phyloP scores from a whole-genome alignment of 2,888 invertebrate species.

The Emmelina monodactyla region DNA sequence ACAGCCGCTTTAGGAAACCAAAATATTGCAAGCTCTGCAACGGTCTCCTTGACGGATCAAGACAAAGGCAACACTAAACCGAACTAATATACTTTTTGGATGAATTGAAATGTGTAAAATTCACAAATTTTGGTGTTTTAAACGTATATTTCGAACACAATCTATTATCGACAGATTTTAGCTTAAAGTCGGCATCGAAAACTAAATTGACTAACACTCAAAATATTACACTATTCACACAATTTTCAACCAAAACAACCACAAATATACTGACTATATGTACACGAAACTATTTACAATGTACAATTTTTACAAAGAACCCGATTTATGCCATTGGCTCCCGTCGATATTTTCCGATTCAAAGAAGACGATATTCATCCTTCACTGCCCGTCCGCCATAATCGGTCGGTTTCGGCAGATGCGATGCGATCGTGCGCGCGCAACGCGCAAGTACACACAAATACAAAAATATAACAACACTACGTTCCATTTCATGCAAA shows the following conservation, averaged over 20 bases:
- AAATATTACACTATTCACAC: constrained; percentile 69
- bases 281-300: constrained; percentile 78
- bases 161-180: too few species aligned
- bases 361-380: constrained; percentile 61
- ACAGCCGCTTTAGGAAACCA: constrained; percentile 57
- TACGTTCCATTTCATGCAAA: too few species aligned
- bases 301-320: constrained; percentile 71
- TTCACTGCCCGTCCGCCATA: constrained; percentile 64
- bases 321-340: constrained; percentile 73
- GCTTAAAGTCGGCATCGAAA: constrained; percentile 69
- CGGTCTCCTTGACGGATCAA: constrained; percentile 62
- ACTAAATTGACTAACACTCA: constrained; percentile 67
- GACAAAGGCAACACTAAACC: constrained; percentile 57
- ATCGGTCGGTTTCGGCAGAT: constrained; percentile 64
- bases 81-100: too few species aligned
- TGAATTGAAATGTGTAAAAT: too few species aligned
- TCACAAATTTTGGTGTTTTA: too few species aligned
- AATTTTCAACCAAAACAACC: constrained; percentile 67
- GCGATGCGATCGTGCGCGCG: too few species aligned
- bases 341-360: constrained; percentile 69
- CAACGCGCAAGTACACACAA: too few species aligned
- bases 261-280: constrained; percentile 77
- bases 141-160: too few species aligned
- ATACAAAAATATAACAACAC: too few species aligned
- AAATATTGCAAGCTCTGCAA: constrained; percentile 60